Evolutionary conservation across 2,888 invertebrate genomes (phyloP), one percentile per base, ranked within the genome.

Genomic region (Mythimna loreyi): DNA sequence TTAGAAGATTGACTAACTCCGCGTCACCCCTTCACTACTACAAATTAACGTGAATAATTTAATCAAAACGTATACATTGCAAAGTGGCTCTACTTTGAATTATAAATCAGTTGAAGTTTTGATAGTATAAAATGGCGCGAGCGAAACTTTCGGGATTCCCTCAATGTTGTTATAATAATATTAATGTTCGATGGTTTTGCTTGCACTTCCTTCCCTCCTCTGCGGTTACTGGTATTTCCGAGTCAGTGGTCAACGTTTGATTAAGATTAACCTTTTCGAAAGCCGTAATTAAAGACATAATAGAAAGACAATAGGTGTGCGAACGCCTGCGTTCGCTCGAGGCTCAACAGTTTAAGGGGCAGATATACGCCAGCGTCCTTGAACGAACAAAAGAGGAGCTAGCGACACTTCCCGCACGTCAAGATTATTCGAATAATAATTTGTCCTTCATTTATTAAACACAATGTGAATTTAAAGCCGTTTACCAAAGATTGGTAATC

Each of bases 151-250:
- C 28, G 43, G 36, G 25, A 73, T 57, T 52, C 52, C 36, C 23
- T 72, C 25, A 49, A 30, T 28, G 16, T 19, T 30, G 11, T 61
- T 45, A 9, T 56, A 23, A 45, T 56, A 56, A 56, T 73, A 75
- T 30, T 40, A 30, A 45, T 25, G 45, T 36, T 59, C 13, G 19
- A 47, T 57, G 57, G 16, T 13, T 67, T 67, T 45, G 49, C 25
- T 43, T 8, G 8, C 11, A 55, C 68, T 68, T 47, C 40, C 69
- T 30, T 60, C 49, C 30, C 50, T 16, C 21, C 43, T 52, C 13
- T 33, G 30, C 21, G 33, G 33, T 19, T 47, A 30, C 59, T 43
- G 45, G 30, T 60, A 11, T 60, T 67, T 67, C 47, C 16, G 43
- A 36, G 16, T n/a, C 19, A 33, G 60, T 2, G 19, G 13, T 45